Evolutionary conservation across 2,113 vertebrate genomes (phyloP), one percentile per base, ranked within the genome.

Genomic region (Plectropomus leopardus): DNA sequence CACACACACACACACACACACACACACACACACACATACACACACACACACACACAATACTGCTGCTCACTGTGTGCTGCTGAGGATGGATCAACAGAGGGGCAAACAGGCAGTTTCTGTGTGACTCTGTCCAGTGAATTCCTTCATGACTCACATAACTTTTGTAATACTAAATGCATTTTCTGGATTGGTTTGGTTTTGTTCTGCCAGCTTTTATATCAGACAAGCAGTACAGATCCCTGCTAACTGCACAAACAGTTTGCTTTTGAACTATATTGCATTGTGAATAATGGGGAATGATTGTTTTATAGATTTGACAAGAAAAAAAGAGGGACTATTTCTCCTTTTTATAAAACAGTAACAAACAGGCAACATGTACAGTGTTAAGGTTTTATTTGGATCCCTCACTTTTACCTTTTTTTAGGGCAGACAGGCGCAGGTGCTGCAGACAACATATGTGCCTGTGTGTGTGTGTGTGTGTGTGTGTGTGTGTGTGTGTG

Each of bases 41-140:
- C 45, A 47, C 45, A 26, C 51, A 64, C 42, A 28, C 61, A 45
- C 44, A 50, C 48, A 51, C 21, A 51, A 30, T 57, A 24, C 71
- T 72, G 69, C 72, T 61, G 73, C 66, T 73, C 48, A 30, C 51
- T 34, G 26, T 72, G 50, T 78, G 59, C 81, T 78, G 59, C 81
- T 78, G 47, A 55, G 34, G 30, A 21, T 4, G 57, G 65, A 78
- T 28, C 16, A 19, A 63, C 58, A 71, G 54, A 57, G 48, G 24
- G 23, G n/a, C 73, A 78, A 21, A 15, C 73, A 76, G 30, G 30
- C 40, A 17, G 50, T 70, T 55, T 77, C 8, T 70, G 6, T 70
- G 32, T 28, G 24, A 32, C 24, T 61, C n/a, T 47, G n/a, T 36
- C 26, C n/a, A 34, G 44, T 65, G 13, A 64, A 70, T 77, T 72